phyloP scores from a whole-genome alignment of 2,797 vertebrate genomes.

The Tenualosa ilisha region DNA sequence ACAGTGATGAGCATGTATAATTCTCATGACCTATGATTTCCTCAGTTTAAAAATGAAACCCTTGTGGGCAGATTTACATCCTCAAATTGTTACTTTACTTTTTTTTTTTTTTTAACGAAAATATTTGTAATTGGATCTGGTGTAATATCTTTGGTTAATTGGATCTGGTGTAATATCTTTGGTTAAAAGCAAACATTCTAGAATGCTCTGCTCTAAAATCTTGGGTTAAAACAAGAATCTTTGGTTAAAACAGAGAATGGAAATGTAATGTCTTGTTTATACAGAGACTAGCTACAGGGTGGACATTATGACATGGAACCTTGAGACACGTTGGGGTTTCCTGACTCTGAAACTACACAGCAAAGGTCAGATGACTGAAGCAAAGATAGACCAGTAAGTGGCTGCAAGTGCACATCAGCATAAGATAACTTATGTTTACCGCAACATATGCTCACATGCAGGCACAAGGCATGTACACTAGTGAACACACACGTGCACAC shows the following conservation, averaged over 20 bases:
- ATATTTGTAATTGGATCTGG: too few relatives aligned
- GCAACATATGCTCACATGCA: neutral
- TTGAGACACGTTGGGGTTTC: slow-evolving; percentile 62
- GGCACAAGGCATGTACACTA: neutral
- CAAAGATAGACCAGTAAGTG: slow-evolving; percentile 73
- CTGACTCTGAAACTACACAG: slow-evolving; percentile 68
- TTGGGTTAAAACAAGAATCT: neutral
- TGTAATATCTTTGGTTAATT: too few relatives aligned
- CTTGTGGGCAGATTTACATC: neutral
- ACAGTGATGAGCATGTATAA: too few relatives aligned
- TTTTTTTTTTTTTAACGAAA: too few relatives aligned
- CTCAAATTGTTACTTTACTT: neutral
- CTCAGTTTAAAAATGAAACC: neutral
- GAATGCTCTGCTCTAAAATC: too few relatives aligned
- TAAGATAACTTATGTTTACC: neutral
- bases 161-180: too few relatives aligned
- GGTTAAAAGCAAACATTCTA: too few relatives aligned
- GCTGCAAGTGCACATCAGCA: neutral
- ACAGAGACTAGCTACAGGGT: slow-evolving; percentile 68
- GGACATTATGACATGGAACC: slow-evolving; percentile 74
- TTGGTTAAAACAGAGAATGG: neutral
- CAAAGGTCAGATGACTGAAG: slow-evolving; percentile 54
- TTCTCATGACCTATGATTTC: too few relatives aligned
- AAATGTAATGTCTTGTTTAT: neutral
- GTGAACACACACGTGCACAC: neutral